Percentiles rank a stretch among this genome's conserved stretches.
Evolutionary conservation across 2,113 vertebrate genomes (phyloP).

Genomic region (Pseudorasbora parva): DNA sequence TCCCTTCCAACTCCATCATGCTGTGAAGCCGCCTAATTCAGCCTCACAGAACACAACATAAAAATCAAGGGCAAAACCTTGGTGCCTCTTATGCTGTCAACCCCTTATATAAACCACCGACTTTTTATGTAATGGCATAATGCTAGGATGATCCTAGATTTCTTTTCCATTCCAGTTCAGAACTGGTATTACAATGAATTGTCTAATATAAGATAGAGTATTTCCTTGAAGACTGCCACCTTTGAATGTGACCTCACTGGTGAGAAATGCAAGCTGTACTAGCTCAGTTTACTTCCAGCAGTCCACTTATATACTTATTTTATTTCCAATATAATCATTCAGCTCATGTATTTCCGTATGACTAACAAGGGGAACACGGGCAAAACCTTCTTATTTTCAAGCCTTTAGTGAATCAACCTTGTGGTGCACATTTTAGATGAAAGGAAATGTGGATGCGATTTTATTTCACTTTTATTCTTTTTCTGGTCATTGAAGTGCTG

Average conservation of each 20-base stretch:
- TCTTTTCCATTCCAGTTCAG: not conserved
- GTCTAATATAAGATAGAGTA: not conserved
- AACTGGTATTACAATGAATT: not conserved
- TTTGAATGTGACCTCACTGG: not conserved
- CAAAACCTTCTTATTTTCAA: not conserved
- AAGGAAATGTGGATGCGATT: not conserved
- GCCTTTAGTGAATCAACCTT: not conserved
- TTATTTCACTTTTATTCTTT: no score
- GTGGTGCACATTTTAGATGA: not conserved
- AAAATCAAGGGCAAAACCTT: conserved; percentile 44
- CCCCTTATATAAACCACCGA: conserved; percentile 22
- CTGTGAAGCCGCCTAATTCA: conserved; percentile 31
- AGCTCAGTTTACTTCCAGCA: not conserved
- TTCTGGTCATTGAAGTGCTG: not conserved
- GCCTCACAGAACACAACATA: conserved; percentile 25
- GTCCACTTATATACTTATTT: not conserved
- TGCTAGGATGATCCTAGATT: not conserved
- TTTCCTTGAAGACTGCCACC: not conserved
- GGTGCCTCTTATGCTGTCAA: conserved; percentile 27
- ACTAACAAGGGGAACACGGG: not conserved
- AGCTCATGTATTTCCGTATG: not conserved
- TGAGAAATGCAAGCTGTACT: not conserved
- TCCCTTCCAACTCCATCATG: conserved; percentile 13
- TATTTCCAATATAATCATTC: not conserved
- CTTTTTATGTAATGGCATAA: conserved; percentile 42